Conservation (phyloP, 2,797 vertebrate genomes). For the Xenentodon cancila region DNA sequence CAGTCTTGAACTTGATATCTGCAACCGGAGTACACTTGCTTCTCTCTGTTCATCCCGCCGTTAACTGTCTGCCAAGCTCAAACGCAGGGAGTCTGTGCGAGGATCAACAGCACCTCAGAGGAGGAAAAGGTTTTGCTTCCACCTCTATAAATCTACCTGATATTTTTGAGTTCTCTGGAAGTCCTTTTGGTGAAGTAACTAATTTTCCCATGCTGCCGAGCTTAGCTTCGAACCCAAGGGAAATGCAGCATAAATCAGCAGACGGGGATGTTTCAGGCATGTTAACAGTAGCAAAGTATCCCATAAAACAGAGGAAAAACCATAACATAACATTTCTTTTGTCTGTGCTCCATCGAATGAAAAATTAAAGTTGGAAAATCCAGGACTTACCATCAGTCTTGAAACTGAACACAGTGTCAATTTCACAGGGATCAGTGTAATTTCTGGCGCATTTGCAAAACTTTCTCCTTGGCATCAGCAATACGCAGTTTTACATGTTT, state of each 20-base stretch:
- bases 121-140: slow-evolving; percentile 45
- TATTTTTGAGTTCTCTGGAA: slow-evolving; percentile 69
- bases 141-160: slow-evolving; percentile 71
- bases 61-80: slow-evolving; percentile 31
- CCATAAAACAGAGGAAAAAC: slow-evolving; percentile 61
- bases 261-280: slow-evolving; percentile 63
- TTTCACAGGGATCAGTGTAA: slow-evolving; percentile 72
- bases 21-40: slow-evolving; percentile 19
- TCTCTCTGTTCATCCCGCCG: slow-evolving; percentile 9
- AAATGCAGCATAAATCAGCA: slow-evolving; percentile 71
- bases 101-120: slow-evolving; percentile 27
- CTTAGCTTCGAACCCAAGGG: slow-evolving; percentile 50
- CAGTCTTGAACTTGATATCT: slow-evolving; percentile 15
- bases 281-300: slow-evolving; percentile 77
- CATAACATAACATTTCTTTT: slow-evolving; percentile 36
- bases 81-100: slow-evolving; percentile 30
- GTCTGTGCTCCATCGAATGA: slow-evolving; percentile 44
- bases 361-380: slow-evolving; percentile 56
- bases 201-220: slow-evolving; percentile 58
- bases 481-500: slow-evolving; percentile 51
- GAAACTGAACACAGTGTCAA: slow-evolving; percentile 63
- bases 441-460: slow-evolving; percentile 67
- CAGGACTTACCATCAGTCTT: slow-evolving; percentile 40
- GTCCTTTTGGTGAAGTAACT: slow-evolving; percentile 54
- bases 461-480: slow-evolving; percentile 45